Percentiles rank a stretch among this genome's conserved stretches.
Evolutionary conservation across 2,797 vertebrate genomes (phyloP).

Genomic region (Anguilla pacifica): DNA sequence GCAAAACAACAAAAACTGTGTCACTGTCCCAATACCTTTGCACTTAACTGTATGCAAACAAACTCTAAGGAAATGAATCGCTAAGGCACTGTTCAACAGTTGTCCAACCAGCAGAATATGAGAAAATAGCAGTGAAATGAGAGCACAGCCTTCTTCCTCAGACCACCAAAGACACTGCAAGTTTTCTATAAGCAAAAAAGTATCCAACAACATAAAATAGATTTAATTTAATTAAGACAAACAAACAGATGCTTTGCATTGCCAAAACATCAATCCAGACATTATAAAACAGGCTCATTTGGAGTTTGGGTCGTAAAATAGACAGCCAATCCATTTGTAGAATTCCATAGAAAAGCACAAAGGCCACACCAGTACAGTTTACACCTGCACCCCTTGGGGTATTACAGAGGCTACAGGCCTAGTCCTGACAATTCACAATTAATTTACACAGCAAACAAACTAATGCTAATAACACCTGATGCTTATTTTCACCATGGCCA

Average conservation of each 20-base stretch:
- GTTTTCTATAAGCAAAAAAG: no score
- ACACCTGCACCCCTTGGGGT: not conserved
- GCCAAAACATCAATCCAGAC: slow-evolving; percentile 47
- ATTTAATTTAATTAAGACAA: not conserved
- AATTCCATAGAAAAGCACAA: not conserved
- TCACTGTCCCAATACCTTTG: not conserved
- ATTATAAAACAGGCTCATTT: not conserved
- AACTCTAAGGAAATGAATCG: not conserved
- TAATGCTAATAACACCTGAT: not conserved
- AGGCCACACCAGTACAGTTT: not conserved
- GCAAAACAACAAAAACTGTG: not conserved
- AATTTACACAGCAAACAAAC: not conserved
- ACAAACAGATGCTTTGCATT: not conserved
- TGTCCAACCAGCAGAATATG: not conserved
- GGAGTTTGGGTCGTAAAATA: not conserved
- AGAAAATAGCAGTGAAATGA: not conserved
- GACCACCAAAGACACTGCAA: not conserved
- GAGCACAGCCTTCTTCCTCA: not conserved
- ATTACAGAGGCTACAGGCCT: not conserved
- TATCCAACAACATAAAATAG: not conserved
- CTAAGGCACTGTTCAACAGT: not conserved
- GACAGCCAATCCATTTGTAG: not conserved
- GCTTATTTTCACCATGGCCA: not conserved
- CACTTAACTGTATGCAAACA: no score
- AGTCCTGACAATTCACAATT: not conserved